These are phyloP conservation scores for Rhabdornis inornatus DNA, from an alignment of 2,113 vertebrate genomes.

Conservation along the genomic window DNA sequence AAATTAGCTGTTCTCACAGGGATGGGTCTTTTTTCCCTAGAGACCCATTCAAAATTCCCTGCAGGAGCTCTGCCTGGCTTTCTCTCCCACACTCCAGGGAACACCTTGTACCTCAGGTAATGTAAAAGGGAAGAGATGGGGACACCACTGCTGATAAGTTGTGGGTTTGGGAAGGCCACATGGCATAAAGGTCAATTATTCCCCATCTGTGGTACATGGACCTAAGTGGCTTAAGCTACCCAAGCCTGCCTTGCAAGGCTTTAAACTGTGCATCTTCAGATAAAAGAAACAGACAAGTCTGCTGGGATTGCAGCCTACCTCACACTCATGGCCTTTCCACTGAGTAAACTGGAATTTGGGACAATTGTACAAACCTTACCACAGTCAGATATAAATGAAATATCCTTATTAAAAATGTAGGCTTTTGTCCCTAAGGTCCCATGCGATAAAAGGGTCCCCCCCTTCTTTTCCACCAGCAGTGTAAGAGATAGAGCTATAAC, in stretches of 20 bases:
- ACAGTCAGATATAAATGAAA: neutral
- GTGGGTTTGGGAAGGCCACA: neutral
- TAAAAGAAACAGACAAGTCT: neutral
- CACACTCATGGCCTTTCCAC: neutral
- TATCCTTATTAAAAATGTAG: neutral
- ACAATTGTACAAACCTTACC: neutral
- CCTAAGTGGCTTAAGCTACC: neutral
- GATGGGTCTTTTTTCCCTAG: neutral
- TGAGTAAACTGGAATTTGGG: neutral
- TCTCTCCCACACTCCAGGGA: fast-evolving
- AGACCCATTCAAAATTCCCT: neutral
- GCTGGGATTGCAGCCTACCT: neutral
- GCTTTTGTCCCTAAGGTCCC: neutral
- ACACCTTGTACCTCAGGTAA: neutral
- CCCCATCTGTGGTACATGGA: no score
- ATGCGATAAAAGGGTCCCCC: fast-evolving
- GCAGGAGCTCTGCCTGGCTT: neutral
- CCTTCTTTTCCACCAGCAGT: neutral
- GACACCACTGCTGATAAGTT: neutral
- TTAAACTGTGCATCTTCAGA: neutral
- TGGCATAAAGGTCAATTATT: neutral
- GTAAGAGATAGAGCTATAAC: neutral
- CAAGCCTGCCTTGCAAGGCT: neutral
- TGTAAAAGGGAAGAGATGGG: neutral
- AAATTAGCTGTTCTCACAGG: neutral